A percentile compares a stretch with the other conserved stretches of the same genome.
phyloP scores from a whole-genome alignment of 1,140 invertebrate species.

The Bombus polaris region DNA sequence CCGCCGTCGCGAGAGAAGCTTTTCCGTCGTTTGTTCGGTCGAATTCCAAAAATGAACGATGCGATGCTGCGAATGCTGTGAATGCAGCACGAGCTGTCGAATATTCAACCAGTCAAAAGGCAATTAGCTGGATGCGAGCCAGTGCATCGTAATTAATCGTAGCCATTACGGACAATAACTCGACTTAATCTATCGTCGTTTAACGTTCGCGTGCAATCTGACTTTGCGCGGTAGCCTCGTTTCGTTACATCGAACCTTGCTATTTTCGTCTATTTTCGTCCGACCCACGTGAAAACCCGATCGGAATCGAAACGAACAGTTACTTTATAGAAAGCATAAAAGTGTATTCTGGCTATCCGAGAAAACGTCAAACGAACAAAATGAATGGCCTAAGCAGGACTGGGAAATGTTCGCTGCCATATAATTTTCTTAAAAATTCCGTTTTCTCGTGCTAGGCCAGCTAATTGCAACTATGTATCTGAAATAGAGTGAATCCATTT shows the following conservation, averaged over 20 bases:
- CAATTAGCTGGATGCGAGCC: slow-evolving; percentile 33
- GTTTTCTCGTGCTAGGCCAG: too few relatives aligned
- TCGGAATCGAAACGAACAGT: background rate
- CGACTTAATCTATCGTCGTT: background rate
- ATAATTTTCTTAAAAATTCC: too few relatives aligned
- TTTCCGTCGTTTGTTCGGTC: slow-evolving; percentile 19
- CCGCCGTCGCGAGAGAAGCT: background rate
- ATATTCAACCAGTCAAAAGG: background rate
- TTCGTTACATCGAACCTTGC: too few relatives aligned
- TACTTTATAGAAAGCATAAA: too few relatives aligned
- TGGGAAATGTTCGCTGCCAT: too few relatives aligned
- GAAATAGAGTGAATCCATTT: too few relatives aligned
- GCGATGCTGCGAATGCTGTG: background rate
- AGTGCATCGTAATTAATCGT: slow-evolving; percentile 27
- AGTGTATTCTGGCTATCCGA: too few relatives aligned
- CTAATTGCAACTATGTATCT: too few relatives aligned
- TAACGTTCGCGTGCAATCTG: background rate
- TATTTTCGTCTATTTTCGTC: background rate
- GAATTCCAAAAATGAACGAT: background rate
- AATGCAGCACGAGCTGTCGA: background rate
- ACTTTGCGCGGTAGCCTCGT: background rate
- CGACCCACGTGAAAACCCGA: slow-evolving; percentile 38
- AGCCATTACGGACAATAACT: slow-evolving; percentile 1
- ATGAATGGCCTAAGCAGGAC: too few relatives aligned
- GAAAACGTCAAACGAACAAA: too few relatives aligned